phyloP scores from a whole-genome alignment of 2,113 vertebrate genomes.

The Hyla sarda region DNA sequence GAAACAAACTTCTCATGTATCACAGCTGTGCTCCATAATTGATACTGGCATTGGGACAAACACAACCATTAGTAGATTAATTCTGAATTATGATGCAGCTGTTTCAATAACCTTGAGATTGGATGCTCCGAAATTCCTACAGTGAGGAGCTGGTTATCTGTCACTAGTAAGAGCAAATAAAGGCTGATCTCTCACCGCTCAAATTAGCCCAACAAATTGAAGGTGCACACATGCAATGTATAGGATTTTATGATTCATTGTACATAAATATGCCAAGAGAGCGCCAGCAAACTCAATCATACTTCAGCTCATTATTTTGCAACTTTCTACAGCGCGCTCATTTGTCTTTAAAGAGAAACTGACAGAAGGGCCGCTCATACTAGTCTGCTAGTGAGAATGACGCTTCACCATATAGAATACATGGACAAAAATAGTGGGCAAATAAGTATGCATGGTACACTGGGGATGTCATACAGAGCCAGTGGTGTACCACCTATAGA shows the following conservation, averaged over 20 bases:
- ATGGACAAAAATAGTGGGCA: too few species aligned
- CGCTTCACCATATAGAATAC: too few species aligned
- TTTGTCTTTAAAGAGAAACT: too few species aligned
- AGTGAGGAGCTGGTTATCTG: not conserved
- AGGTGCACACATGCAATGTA: not conserved
- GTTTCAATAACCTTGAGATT: slow-evolving; percentile 56
- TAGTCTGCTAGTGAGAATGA: too few species aligned
- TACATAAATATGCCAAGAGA: not conserved
- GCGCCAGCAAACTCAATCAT: too few species aligned
- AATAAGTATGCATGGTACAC: too few species aligned
- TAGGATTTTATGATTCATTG: not conserved
- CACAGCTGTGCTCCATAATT: slow-evolving; percentile 56
- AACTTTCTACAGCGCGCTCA: too few species aligned
- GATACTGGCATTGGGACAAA: slow-evolving; percentile 49
- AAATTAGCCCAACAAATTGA: not conserved
- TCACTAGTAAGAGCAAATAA: not conserved
- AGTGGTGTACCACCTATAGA: too few species aligned
- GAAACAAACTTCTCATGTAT: slow-evolving; percentile 14
- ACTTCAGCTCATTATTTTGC: too few species aligned
- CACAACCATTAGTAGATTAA: slow-evolving; percentile 58
- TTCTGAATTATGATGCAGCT: slow-evolving; percentile 59
- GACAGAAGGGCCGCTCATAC: too few species aligned
- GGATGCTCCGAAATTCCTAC: slow-evolving; percentile 23
- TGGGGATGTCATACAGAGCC: too few species aligned
- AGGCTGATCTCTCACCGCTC: not conserved